Conservation (phyloP, 2,113 vertebrate species). For the Nibea albiflora region DNA sequence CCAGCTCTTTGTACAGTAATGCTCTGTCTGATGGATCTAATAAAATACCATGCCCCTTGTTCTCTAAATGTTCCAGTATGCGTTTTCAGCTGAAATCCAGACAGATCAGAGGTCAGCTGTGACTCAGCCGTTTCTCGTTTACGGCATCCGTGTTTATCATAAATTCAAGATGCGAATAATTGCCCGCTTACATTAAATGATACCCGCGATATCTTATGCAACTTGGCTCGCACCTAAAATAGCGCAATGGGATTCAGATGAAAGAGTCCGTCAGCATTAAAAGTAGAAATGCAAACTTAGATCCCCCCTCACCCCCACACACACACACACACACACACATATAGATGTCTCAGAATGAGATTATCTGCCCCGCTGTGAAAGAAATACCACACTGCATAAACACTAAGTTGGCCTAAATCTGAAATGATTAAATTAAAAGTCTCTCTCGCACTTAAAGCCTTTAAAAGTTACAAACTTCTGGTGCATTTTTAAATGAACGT, state of each 20-base stretch:
- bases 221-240: constrained; percentile 51
- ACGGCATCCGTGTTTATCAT: constrained; percentile 39
- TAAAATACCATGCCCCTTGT: constrained; percentile 42
- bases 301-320: background rate
- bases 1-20: constrained; percentile 52
- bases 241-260: constrained; percentile 58
- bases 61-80: constrained; percentile 43
- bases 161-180: constrained; percentile 45
- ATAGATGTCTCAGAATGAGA: constrained; percentile 16
- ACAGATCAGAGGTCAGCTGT: constrained; percentile 57
- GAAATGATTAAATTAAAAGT: constrained; percentile 27
- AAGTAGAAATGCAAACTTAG: constrained; percentile 33
- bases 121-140: constrained; percentile 38
- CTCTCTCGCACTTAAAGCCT: constrained; percentile 4
- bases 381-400: constrained; percentile 15
- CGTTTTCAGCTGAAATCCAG: constrained; percentile 53
- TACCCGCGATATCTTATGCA: constrained; percentile 37
- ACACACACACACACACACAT: too few relatives aligned
- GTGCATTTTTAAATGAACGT: constrained; percentile 19
- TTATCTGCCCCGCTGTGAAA: constrained; percentile 19
- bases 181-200: constrained; percentile 8
- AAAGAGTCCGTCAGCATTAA: constrained; percentile 40
- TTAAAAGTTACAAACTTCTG: constrained; percentile 13
- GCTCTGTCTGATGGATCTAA: constrained; percentile 54
- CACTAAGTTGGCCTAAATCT: constrained; percentile 8